phyloP scores from a whole-genome alignment of 1,140 invertebrate species.

The Homarus americanus region DNA sequence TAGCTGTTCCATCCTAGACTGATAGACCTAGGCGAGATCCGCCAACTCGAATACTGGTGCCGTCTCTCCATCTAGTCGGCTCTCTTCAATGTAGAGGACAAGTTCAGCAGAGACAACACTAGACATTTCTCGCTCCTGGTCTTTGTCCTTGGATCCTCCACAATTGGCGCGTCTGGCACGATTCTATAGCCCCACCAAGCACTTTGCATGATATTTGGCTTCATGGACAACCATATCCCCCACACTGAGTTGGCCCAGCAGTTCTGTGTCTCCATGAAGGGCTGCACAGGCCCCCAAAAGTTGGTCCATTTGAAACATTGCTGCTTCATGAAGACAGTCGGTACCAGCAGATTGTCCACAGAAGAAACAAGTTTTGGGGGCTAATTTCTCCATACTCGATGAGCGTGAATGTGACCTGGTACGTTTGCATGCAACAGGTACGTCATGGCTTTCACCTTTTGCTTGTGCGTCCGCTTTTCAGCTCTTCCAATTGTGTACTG shows the following conservation, averaged over 20 bases:
- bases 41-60: slow-evolving; percentile 24
- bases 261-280: not conserved
- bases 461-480: no score
- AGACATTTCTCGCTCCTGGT: not conserved
- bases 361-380: no score
- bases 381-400: no score
- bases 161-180: not conserved
- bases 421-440: no score
- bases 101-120: slow-evolving; percentile 14
- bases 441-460: no score
- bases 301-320: slow-evolving; percentile 20
- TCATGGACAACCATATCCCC: not conserved
- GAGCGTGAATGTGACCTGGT: no score
- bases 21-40: slow-evolving; percentile 12
- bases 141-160: not conserved
- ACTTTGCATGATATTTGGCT: slow-evolving; percentile 16
- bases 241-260: not conserved
- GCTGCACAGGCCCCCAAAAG: no score
- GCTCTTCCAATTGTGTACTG: no score
- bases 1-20: slow-evolving; percentile 3
- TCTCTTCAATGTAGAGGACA: slow-evolving; percentile 29
- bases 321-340: slow-evolving; percentile 17
- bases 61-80: not conserved
- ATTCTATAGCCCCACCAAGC: slow-evolving; percentile 6
- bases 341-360: no score